Conservation (phyloP, 30 jellyfish, hydroid and myxozoan species). For the Aurelia coerulea region DNA sequence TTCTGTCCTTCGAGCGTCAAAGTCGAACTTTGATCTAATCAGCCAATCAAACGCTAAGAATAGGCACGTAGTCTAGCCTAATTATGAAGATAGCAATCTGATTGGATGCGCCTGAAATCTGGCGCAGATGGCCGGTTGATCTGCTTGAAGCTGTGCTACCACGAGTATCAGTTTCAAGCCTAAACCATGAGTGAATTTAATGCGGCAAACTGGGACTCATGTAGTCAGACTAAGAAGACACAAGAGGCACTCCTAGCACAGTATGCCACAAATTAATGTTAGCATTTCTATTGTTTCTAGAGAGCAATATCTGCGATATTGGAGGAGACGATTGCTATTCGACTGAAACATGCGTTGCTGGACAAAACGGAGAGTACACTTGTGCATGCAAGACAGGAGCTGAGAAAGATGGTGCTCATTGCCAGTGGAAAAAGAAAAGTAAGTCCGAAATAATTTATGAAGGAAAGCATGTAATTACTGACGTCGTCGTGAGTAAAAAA, state of each 20-base stretch:
- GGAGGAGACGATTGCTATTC: conserved; percentile 42
- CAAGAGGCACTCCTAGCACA: neutral
- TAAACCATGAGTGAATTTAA: too few species aligned
- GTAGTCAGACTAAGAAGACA: neutral
- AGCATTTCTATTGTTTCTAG: neutral
- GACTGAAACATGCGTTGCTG: conserved; percentile 28
- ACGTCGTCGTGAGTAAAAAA: neutral
- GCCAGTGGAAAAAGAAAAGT: conserved; percentile 4
- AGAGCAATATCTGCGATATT: conserved; percentile 38
- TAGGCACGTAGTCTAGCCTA: too few species aligned
- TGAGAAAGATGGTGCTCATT: conserved; percentile 21
- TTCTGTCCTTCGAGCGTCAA: too few species aligned
- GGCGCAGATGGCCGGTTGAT: too few species aligned
- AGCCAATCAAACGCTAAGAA: too few species aligned
- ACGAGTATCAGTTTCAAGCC: too few species aligned
- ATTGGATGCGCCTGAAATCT: too few species aligned
- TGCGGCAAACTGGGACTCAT: too few species aligned
- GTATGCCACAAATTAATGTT: neutral
- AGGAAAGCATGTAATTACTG: neutral
- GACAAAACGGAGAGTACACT: conserved; percentile 18
- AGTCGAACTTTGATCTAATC: too few species aligned
- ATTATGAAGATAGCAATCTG: too few species aligned
- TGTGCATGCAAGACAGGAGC: conserved; percentile 28
- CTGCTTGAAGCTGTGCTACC: too few species aligned
- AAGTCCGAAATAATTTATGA: neutral